Percentiles rank a stretch among this genome's conserved stretches.
Conservation (phyloP, 2,113 vertebrate genomes). For the Grantiella picta region DNA sequence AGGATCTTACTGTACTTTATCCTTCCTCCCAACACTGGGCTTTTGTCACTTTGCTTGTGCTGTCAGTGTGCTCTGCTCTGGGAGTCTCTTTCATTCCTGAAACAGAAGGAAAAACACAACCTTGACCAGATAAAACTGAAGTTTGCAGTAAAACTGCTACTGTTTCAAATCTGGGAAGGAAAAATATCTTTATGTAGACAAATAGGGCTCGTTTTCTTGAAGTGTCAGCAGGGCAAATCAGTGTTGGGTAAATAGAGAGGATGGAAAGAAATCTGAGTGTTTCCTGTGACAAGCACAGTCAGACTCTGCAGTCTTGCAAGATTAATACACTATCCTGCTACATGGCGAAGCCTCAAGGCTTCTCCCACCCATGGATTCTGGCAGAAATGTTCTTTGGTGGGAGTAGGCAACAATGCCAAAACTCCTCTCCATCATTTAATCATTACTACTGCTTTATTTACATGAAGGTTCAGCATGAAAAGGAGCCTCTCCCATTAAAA, state of each 20-base stretch:
- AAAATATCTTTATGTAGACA: background rate
- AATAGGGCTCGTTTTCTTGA: background rate
- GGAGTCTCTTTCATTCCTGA: background rate
- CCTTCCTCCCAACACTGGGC: background rate
- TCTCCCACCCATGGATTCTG: background rate
- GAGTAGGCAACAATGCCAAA: background rate
- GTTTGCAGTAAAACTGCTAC: background rate
- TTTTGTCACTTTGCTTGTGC: background rate
- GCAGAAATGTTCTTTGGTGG: background rate
- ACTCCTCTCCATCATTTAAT: background rate
- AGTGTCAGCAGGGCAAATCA: background rate
- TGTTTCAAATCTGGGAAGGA: background rate
- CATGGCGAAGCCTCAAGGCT: background rate
- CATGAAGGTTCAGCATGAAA: background rate
- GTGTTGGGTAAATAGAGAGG: background rate
- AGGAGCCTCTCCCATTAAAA: background rate
- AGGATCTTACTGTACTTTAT: background rate
- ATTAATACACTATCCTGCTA: background rate
- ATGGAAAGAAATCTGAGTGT: background rate
- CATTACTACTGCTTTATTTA: background rate
- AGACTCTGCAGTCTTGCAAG: background rate
- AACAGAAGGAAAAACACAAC: background rate
- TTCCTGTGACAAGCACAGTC: background rate
- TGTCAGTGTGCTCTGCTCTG: background rate
- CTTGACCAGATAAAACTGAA: background rate